A percentile compares a stretch with the other conserved stretches of the same genome.
phyloP scores from a whole-genome alignment of 2,888 invertebrate species.

The Drosophila longiperda region DNA sequence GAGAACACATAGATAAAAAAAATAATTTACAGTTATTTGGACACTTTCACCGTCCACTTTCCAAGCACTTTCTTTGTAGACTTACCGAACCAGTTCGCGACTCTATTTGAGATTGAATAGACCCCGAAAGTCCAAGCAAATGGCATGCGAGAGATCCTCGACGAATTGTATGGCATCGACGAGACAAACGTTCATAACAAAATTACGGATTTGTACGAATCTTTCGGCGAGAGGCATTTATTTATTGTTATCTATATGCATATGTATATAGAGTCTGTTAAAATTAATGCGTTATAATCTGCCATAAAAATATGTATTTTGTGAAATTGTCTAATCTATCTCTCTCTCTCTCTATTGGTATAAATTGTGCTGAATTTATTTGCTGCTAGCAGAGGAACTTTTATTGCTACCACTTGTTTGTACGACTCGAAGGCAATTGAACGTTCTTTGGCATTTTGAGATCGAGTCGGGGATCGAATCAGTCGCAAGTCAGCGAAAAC shows the following conservation, averaged over 20 bases:
- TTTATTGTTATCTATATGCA: conserved; percentile 51
- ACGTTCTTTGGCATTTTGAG: conserved; percentile 30
- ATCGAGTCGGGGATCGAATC: conserved; percentile 9
- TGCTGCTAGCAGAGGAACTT: conserved; percentile 28
- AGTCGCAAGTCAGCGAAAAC: conserved; percentile 26
- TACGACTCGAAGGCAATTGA: conserved; percentile 67
- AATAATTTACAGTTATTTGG: conserved; percentile 12
- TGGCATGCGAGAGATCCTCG: conserved; percentile 70
- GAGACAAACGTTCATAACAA: conserved; percentile 77
- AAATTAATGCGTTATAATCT: conserved; percentile 10
- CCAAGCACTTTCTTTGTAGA: conserved; percentile 15
- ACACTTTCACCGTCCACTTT: conserved; percentile 56
- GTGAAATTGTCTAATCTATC: neutral
- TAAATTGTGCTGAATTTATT: conserved; percentile 33
- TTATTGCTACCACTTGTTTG: conserved; percentile 66
- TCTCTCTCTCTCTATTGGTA: neutral
- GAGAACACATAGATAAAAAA: conserved; percentile 11
- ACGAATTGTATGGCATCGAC: conserved; percentile 73
- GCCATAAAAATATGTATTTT: conserved; percentile 10
- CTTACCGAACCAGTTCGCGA: conserved; percentile 53
- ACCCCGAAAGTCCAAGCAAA: conserved; percentile 69
- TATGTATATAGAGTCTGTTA: conserved; percentile 44
- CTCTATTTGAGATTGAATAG: conserved; percentile 65
- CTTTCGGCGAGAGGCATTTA: conserved; percentile 74
- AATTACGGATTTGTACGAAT: conserved; percentile 70